phyloP scores from a whole-genome alignment of 2,113 vertebrate genomes.

The Notothenia coriiceps region DNA sequence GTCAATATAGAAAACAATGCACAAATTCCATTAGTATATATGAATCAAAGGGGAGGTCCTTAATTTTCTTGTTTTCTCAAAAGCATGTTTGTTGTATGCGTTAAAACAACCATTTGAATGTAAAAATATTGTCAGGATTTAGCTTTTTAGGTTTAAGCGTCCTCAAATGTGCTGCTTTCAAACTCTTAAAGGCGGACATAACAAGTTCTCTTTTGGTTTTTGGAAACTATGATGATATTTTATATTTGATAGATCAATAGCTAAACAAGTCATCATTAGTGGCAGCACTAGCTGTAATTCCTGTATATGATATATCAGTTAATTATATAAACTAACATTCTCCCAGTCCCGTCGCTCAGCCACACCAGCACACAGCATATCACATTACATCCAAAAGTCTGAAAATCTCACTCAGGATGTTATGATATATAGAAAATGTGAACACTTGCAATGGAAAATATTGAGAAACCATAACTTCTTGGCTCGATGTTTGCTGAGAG shows the following conservation, averaged over 20 bases:
- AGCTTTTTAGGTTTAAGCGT: no score
- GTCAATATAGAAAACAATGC: not conserved
- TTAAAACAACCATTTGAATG: not conserved
- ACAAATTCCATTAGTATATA: not conserved
- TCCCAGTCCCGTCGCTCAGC: conserved; percentile 10
- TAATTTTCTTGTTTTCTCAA: no score
- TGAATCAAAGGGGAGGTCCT: not conserved
- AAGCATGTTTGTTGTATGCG: not conserved
- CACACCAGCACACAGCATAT: conserved; percentile 47
- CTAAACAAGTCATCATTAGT: not conserved
- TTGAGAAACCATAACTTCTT: conserved; percentile 31
- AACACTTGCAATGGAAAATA: conserved; percentile 39
- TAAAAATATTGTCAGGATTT: not conserved
- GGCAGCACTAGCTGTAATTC: not conserved
- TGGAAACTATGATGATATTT: not conserved
- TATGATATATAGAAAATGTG: conserved; percentile 43
- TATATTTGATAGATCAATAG: not conserved
- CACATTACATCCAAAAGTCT: conserved; percentile 39
- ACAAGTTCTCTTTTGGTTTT: not conserved
- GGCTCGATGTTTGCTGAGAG: conserved; percentile 14
- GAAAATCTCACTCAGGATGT: conserved; percentile 21
- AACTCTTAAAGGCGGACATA: not conserved
- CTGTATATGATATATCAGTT: not conserved
- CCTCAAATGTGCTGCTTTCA: not conserved
- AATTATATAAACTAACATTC: not conserved